Evolutionary conservation across 2,797 vertebrate species (phyloP), one percentile per base, ranked within the genome.

Genomic region (Gila robusta): DNA sequence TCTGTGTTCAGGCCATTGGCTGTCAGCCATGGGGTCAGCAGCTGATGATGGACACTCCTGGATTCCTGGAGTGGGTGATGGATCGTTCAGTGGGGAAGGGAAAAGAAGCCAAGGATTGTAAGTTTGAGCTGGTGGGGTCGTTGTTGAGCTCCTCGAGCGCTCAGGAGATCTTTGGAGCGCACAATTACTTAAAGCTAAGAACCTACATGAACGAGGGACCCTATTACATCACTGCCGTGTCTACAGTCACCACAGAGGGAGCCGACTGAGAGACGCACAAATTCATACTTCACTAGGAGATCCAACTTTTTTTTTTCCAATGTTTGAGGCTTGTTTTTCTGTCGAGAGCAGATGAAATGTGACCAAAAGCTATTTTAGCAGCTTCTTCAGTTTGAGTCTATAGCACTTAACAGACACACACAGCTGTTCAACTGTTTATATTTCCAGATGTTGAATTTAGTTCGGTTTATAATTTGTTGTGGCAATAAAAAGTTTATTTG

Each of bases 81-180:
- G 97, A 99, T 91, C 96, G 98, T 52, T 97, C 97, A 0, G 95
- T 96, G 32, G 97, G 97, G 74, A 96, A 93, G 44, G 97, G 96
- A 59, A 99, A 98, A 93, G 94, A 96, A 85, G 97, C 96, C 0
- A 99, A 99, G 90, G 98, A 99, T 81, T 96, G 97, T 54, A 99
- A 98, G 89, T 99, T 97, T 0, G 96, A 97, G 91, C 96, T 99
- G 81, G 97, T 99, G 47, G 97, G 97, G 88, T 94, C 96, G 0
- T 95, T 99, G 11, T 95, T 96, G 87, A 95, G 93, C 90, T 98
- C 97, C 0, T 95, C 97, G 10, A 96, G 95, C 17, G 92, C 95
- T 0, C 93, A 95, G 0, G 93, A 96, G 76, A 93, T 97, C 69
- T 97, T 99, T 87, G 98, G 98, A 3, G 96, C 97, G 83, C 97